Percentiles rank a stretch among this genome's conserved stretches.
These are phyloP conservation scores for Dicycla oo DNA, from an alignment of 2,888 invertebrate species.

Conservation along the genomic window DNA sequence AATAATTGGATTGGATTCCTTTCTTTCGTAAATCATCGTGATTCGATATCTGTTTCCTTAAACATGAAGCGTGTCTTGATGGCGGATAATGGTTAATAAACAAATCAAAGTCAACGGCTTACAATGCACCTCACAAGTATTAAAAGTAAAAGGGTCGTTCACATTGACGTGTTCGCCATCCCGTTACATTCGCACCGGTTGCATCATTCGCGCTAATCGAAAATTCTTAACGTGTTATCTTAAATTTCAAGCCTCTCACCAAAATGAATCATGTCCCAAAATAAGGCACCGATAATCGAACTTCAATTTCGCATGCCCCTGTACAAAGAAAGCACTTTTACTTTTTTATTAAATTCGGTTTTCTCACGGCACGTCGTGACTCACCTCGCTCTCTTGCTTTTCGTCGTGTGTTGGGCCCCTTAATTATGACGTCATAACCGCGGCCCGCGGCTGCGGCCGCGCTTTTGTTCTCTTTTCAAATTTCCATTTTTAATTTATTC, in stretches of 20 bases:
- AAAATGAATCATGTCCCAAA: conserved; percentile 86
- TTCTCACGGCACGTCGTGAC: conserved; percentile 84
- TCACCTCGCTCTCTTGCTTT: conserved; percentile 77
- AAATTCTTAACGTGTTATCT: conserved; percentile 83
- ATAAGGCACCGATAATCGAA: conserved; percentile 83
- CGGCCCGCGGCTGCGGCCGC: conserved; percentile 66
- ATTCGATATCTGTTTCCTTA: conserved; percentile 14
- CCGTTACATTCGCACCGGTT: conserved; percentile 80
- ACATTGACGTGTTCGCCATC: conserved; percentile 70
- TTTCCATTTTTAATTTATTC: conserved; percentile 79
- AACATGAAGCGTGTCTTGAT: conserved; percentile 20
- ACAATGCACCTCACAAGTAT: conserved; percentile 55
- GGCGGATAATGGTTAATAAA: conserved; percentile 37
- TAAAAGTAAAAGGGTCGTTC: conserved; percentile 73
- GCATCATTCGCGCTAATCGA: conserved; percentile 85
- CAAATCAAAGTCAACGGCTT: conserved; percentile 45
- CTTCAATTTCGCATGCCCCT: conserved; percentile 82
- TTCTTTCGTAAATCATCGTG: conserved; percentile 20
- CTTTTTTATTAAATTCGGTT: conserved; percentile 84
- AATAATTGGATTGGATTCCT: background rate
- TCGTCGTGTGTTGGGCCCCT: conserved; percentile 77
- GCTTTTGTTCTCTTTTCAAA: conserved; percentile 77
- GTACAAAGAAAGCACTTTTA: conserved; percentile 89
- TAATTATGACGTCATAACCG: conserved; percentile 87
- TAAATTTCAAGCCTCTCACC: conserved; percentile 83